A percentile compares a stretch with the other conserved stretches of the same genome.
These are phyloP conservation scores for Thereva unica DNA, from an alignment of 2,888 invertebrate species.

Conservation along the genomic window DNA sequence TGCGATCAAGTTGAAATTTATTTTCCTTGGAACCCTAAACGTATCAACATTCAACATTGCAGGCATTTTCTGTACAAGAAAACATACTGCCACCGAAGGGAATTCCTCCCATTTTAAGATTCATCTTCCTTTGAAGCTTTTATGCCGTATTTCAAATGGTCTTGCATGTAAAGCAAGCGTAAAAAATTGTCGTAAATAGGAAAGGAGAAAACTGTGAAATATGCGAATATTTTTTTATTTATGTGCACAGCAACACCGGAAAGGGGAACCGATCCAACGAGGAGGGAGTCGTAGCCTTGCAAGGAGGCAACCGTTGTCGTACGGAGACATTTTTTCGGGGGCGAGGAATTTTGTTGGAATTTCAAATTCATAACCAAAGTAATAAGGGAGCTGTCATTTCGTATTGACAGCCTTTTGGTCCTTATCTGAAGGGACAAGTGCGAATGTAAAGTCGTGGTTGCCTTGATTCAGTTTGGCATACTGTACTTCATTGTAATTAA, in stretches of 20 bases:
- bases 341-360: too few relatives aligned
- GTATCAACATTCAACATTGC: constrained; percentile 1
- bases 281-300: neutral
- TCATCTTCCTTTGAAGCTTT: constrained; percentile 30
- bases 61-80: constrained; percentile 3
- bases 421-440: too few relatives aligned
- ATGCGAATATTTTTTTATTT: constrained; percentile 22
- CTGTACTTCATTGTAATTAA: too few relatives aligned
- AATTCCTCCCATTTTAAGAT: constrained; percentile 19
- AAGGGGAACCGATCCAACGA: constrained; percentile 1
- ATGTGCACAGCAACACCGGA: neutral
- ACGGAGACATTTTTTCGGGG: too few relatives aligned
- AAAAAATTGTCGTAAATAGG: constrained; percentile 8
- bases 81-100: constrained; percentile 15
- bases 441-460: too few relatives aligned
- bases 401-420: too few relatives aligned
- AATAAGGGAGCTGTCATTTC: too few relatives aligned
- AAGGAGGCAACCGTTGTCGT: neutral
- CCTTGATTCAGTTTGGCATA: too few relatives aligned
- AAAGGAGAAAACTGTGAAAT: constrained; percentile 3
- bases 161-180: constrained; percentile 24
- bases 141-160: constrained; percentile 30
- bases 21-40: constrained; percentile 18
- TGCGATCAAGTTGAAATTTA: constrained; percentile 32
- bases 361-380: too few relatives aligned